Evolutionary conservation across 2,888 invertebrate species (phyloP), one percentile per base, ranked within the genome.

Genomic region (Thereva nobilitata): DNA sequence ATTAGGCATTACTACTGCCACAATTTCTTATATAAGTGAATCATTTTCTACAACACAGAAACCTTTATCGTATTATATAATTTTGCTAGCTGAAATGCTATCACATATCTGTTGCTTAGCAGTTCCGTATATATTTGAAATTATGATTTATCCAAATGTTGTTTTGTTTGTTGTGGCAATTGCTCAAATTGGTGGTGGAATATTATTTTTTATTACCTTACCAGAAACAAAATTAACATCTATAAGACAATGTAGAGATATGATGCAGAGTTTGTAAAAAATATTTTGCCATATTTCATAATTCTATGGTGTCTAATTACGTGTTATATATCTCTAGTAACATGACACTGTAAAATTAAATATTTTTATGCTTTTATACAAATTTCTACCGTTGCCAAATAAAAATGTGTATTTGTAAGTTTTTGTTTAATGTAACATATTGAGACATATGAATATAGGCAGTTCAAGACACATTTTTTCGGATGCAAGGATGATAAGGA

Each of bases 181-280:
- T 34, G 42, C 50, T 10, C 37, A 47, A 42, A 8, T 65, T 8
- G 2, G 55, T 1, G 12, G n/a, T 54, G 42, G 9, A 10, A 35
- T 41, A 41, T 40, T 49, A 10, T 50, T 65, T n/a, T 59, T 54
- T 37, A 52, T 41, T 37, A 34, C 12, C 8, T 37, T 68, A 12
- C 70, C 70, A 41, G 68, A 70, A 63, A 70, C 70, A n/a, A 49
- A 59, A 10, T 49, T 45, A 10, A 54, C 61, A 55, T 56, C 67
- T 0, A 50, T 68, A 12, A n/a, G 61, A 52, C 64, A 70, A 53
- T 57, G 47, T 45, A 41, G 10, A n/a, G 42, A 56, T 55, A 5
- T n/a, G 6, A 10, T 53, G 35, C 23, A 23, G 23, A 23, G 23
- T 2, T 23, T 23, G 23, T 23, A 23, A 23, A 23, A 23, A 23